phyloP scores from a whole-genome alignment of 1,140 invertebrate species.

The Drosophila novamexicana region DNA sequence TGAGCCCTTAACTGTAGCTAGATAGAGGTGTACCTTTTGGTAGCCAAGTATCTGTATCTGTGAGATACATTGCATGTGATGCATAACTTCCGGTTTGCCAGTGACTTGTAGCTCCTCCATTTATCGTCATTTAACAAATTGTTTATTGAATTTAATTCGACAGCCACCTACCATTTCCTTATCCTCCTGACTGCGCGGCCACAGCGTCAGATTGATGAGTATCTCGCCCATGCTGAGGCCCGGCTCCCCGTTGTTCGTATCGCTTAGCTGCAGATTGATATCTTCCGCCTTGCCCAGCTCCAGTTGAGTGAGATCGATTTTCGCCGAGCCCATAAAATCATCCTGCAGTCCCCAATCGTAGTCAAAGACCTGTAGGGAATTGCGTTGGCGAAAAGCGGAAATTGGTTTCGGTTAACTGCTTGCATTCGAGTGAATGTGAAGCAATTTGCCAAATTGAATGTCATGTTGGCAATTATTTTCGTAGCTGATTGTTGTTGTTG shows the following conservation, averaged over 20 bases:
- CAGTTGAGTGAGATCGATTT: slow-evolving; percentile 93
- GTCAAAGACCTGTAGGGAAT: slow-evolving; percentile 92
- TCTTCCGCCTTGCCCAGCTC: slow-evolving; percentile 93
- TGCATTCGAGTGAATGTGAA: slow-evolving; percentile 9
- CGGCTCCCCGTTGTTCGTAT: slow-evolving; percentile 86
- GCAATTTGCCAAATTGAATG: slow-evolving; percentile 46
- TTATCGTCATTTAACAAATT: slow-evolving; percentile 16
- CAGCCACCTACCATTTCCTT: slow-evolving; percentile 93
- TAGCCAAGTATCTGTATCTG: not conserved
- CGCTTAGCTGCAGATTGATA: slow-evolving; percentile 90
- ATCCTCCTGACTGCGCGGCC: slow-evolving; percentile 95
- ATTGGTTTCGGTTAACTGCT: slow-evolving; percentile 38
- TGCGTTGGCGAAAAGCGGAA: slow-evolving; percentile 30
- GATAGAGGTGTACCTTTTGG: not conserved
- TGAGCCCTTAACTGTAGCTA: slow-evolving; percentile 12
- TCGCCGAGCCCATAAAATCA: slow-evolving; percentile 98
- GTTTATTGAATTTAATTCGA: slow-evolving; percentile 36
- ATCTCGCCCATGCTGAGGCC: slow-evolving; percentile 91
- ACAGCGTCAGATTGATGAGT: slow-evolving; percentile 91
- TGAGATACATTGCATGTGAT: slow-evolving; percentile 19
- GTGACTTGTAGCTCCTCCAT: slow-evolving; percentile 6
- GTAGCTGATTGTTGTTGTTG: not conserved
- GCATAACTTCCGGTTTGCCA: slow-evolving; percentile 12
- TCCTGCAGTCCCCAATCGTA: slow-evolving; percentile 99
- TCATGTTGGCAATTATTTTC: slow-evolving; percentile 21